Evolutionary conservation across 1,140 invertebrate genomes (phyloP), one percentile per base, ranked within the genome.

Genomic region (Acromyrmex heyeri): DNA sequence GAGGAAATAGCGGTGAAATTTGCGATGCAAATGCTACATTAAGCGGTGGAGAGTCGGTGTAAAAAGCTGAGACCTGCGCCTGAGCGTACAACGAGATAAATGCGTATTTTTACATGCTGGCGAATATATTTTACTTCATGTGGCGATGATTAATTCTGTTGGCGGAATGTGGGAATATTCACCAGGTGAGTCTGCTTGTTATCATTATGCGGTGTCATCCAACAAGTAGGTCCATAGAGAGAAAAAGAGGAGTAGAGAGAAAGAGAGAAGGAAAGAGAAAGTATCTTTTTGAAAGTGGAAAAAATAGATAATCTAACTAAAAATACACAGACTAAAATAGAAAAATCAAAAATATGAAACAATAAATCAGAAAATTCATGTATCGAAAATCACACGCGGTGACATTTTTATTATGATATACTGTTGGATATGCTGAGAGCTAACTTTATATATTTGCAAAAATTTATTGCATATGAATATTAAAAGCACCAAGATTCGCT

Each of bases 31-130:
- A 73, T 83, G 67, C 27, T 44, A 50, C 69, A 61, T 73, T 83
- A 73, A 73, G 24, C 21, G 69, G 55, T 18, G n/a, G 12, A 18
- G 44, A 53, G 77, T 62, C 44, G 62, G 30, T 14, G 64, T 44
- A 82, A 83, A 83, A 82, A 73, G 34, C 44, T 18, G 79, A 61
- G 55, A 61, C 55, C 69, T 55, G n/a, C 53, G 21, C 30, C 64
- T 70, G 79, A 73, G 70, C 79, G 27, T 73, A 50, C 69, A 67
- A 83, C 79, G 79, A 83, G 55, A 83, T 75, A 75, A 83, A 75
- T 70, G 79, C 69, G 57, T 83, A 83, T 83, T 83, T 83, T 83
- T 83, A 75, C 79, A 73, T 57, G 55, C 18, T 14, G 69, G 55
- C 69, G 79, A 30, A 83, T 75, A 83, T 83, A 83, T 83, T 73